phyloP scores from a whole-genome alignment of 37 sponge, comb jelly and placozoan genomes.

The Oscarella lobularis region DNA sequence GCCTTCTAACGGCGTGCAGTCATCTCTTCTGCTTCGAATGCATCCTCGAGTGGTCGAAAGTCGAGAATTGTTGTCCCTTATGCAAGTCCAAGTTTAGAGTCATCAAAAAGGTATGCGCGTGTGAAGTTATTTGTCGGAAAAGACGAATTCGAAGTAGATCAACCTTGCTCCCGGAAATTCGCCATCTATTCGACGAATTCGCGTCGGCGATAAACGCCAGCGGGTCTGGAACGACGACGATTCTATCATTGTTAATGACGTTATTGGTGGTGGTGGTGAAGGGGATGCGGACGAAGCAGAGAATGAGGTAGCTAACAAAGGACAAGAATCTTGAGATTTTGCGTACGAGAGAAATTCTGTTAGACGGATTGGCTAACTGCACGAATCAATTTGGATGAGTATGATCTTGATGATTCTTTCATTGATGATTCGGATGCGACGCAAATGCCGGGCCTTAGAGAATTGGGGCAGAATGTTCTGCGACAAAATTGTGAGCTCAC shows the following conservation, averaged over 20 bases:
- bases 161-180: no score
- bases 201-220: background rate
- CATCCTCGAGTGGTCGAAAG: conserved; percentile 78
- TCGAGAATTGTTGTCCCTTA: conserved; percentile 20
- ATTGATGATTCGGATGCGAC: conserved; percentile 13
- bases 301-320: background rate
- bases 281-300: conserved; percentile 4
- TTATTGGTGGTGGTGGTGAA: background rate
- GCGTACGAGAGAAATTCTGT: background rate
- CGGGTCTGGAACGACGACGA: background rate
- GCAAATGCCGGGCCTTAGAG: no score
- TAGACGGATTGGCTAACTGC: background rate
- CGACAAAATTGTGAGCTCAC: no score
- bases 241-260: background rate
- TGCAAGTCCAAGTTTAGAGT: conserved; percentile 14
- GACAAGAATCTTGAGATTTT: background rate
- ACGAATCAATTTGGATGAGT: conserved; percentile 2
- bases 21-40: conserved; percentile 64
- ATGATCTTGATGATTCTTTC: conserved; percentile 21
- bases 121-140: no score
- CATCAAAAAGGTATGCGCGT: conserved; percentile 15
- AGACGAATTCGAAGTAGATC: no score
- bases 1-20: conserved; percentile 32
- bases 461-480: no score
- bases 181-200: background rate